These are phyloP conservation scores for Gymnogyps californianus DNA, from an alignment of 2,113 vertebrate genomes.

Conservation along the genomic window DNA sequence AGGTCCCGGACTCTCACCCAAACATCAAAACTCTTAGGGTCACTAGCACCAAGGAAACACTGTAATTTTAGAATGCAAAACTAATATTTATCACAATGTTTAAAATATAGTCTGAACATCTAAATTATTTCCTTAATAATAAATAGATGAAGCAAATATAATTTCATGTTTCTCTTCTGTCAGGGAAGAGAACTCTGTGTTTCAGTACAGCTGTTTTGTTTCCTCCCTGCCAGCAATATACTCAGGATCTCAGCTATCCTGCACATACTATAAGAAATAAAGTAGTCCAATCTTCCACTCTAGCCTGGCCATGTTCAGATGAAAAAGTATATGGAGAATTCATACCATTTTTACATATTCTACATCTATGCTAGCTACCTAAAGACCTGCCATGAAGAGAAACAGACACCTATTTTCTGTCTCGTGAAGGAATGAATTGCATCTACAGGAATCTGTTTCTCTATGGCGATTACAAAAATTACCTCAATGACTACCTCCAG, in stretches of 20 bases:
- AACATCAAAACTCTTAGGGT: background rate
- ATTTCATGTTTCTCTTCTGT: background rate
- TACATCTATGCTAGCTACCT: background rate
- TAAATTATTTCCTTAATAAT: background rate
- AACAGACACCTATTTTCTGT: background rate
- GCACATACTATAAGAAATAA: background rate
- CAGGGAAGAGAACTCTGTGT: background rate
- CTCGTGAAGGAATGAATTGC: background rate
- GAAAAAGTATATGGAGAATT: background rate
- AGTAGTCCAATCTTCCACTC: background rate
- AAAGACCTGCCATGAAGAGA: background rate
- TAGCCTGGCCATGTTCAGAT: background rate
- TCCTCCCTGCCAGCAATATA: background rate
- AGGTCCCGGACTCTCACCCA: background rate
- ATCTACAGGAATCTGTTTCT: background rate
- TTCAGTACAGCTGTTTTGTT: background rate
- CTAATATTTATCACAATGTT: background rate
- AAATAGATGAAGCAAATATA: background rate
- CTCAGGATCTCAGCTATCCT: background rate
- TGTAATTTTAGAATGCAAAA: background rate
- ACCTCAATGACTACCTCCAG: background rate
- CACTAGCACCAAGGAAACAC: background rate
- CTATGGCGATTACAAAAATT: background rate
- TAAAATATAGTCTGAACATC: background rate
- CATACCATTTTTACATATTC: background rate